These are phyloP conservation scores for Chrysomallon squamiferum DNA, from an alignment of 1,140 invertebrate species.

Conservation along the genomic window DNA sequence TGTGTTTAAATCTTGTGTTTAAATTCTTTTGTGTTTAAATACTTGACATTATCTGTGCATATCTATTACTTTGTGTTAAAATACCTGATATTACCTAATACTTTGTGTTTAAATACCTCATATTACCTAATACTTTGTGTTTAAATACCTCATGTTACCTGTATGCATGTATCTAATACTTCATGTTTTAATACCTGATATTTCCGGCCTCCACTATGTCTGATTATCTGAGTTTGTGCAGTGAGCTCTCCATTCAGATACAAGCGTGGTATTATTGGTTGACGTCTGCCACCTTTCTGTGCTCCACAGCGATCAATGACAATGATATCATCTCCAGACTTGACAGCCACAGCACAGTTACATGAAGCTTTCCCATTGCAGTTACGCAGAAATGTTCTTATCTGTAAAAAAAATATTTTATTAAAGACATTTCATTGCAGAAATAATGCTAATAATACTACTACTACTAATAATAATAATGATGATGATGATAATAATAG, in stretches of 20 bases:
- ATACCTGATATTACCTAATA: not conserved
- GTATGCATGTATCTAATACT: too few species aligned
- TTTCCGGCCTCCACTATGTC: conserved; percentile 23
- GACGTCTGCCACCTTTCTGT: not conserved
- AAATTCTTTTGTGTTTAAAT: not conserved
- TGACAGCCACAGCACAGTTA: conserved; percentile 50
- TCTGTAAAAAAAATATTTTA: conserved; percentile 21
- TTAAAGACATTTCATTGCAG: not conserved
- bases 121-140: not conserved
- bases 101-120: not conserved
- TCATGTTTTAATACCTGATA: conserved; percentile 33
- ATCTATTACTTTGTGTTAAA: not conserved
- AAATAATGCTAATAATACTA: not conserved
- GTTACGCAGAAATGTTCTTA: conserved; percentile 28
- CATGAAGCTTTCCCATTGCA: conserved; percentile 42
- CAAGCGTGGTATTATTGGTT: conserved; percentile 20
- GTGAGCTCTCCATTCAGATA: conserved; percentile 43
- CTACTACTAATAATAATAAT: not conserved
- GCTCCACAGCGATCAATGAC: conserved; percentile 43
- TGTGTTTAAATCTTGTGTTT: not conserved
- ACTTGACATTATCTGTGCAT: not conserved
- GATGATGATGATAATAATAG: not conserved
- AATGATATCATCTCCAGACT: conserved; percentile 52
- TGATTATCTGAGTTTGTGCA: conserved; percentile 29
- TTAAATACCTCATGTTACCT: not conserved